Conservation (phyloP, 2,797 vertebrate species). For the Anas capensis region DNA sequence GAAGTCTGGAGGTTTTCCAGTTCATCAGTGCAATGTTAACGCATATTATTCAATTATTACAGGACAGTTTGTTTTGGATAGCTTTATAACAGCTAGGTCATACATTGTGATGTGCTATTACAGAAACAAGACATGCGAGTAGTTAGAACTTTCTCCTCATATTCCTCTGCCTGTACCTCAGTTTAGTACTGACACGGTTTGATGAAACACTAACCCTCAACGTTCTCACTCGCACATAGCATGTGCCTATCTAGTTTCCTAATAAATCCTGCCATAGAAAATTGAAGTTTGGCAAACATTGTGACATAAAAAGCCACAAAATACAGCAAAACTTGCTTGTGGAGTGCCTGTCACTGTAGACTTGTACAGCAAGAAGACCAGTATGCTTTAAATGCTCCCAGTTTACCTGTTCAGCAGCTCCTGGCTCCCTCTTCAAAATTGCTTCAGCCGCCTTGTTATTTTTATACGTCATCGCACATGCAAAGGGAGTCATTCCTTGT, state of each 20-base stretch:
- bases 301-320: not conserved
- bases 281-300: not conserved
- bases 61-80: not conserved
- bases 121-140: not conserved
- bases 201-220: not conserved
- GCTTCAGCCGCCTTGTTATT: conserved; percentile 98
- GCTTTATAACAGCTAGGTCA: not conserved
- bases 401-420: conserved; percentile 95
- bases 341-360: not conserved
- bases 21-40: not conserved
- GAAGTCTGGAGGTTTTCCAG: not conserved
- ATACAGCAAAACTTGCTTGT: not conserved
- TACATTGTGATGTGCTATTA: not conserved
- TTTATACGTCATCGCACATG: conserved; percentile 97
- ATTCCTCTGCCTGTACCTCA: not conserved
- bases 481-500: conserved; percentile 96
- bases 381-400: not conserved
- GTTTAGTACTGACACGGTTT: not conserved
- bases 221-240: not conserved
- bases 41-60: not conserved
- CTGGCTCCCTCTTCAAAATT: conserved; percentile 93
- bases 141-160: not conserved
- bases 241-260: not conserved
- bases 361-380: not conserved
- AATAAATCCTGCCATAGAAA: not conserved